phyloP scores from a whole-genome alignment of 1,140 invertebrate species.

The Drosophila tani region DNA sequence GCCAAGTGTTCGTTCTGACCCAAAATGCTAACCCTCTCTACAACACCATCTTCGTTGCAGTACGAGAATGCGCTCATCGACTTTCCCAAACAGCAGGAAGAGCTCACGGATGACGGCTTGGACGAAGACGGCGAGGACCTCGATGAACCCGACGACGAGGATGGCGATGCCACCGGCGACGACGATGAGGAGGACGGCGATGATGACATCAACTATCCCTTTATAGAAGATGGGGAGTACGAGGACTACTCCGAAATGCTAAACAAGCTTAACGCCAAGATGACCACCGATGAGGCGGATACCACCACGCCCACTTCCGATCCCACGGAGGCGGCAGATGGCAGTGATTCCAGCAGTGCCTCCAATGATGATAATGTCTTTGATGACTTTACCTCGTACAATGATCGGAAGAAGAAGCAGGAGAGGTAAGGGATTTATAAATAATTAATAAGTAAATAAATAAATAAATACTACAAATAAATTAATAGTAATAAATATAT shows the following conservation, averaged over 20 bases:
- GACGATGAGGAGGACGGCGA: constrained; percentile 24
- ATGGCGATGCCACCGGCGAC: not conserved
- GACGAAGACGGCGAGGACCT: constrained; percentile 45
- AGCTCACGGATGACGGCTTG: constrained; percentile 43
- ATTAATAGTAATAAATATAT: not conserved
- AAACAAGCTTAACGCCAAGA: constrained; percentile 11
- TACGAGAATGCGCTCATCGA: constrained; percentile 66
- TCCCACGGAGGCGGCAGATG: constrained; percentile 10
- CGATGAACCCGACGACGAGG: constrained; percentile 20
- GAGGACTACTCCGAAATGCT: constrained; percentile 53
- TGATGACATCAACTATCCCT: not conserved
- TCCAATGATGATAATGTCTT: constrained; percentile 74
- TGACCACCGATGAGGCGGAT: not conserved
- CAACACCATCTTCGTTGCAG: constrained; percentile 49
- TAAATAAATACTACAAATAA: too few species aligned
- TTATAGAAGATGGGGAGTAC: constrained; percentile 27
- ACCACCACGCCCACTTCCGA: constrained; percentile 12
- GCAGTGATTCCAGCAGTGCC: constrained; percentile 5
- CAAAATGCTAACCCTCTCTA: constrained; percentile 37
- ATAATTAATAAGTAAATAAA: too few species aligned
- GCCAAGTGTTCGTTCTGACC: constrained; percentile 59
- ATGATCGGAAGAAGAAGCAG: constrained; percentile 61
- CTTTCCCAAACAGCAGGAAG: constrained; percentile 62
- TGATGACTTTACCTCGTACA: constrained; percentile 73
- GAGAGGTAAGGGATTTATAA: constrained; percentile 38